Conservation (phyloP, 2,888 invertebrate genomes). For the Glomeris marginata region DNA sequence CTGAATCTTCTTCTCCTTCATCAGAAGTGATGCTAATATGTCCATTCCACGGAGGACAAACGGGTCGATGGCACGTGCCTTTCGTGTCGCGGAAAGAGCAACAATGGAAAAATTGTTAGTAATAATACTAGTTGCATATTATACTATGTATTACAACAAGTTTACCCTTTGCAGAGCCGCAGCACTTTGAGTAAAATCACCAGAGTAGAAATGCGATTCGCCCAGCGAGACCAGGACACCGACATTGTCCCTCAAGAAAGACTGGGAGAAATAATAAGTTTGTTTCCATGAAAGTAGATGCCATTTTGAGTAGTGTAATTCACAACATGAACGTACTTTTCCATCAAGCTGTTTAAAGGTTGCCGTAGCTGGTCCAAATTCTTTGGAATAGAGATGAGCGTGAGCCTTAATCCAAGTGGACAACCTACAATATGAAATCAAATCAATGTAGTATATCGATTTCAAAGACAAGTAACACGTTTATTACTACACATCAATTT, state of each 20-base stretch:
- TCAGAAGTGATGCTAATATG: slow-evolving; percentile 44
- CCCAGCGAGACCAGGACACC: slow-evolving; percentile 51
- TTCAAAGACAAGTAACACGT: no score
- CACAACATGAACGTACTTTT: slow-evolving; percentile 27
- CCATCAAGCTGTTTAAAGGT: slow-evolving; percentile 12
- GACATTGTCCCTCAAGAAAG: slow-evolving; percentile 49
- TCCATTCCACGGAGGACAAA: slow-evolving; percentile 45
- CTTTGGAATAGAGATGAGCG: slow-evolving; percentile 46
- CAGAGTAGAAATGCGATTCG: slow-evolving; percentile 53
- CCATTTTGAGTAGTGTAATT: no score
- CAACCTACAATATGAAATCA: no score
- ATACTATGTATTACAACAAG: slow-evolving; percentile 10
- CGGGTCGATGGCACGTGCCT: slow-evolving; percentile 40
- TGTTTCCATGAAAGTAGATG: no score
- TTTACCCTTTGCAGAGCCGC: slow-evolving; percentile 31
- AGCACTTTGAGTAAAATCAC: slow-evolving; percentile 50
- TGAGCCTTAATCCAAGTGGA: slow-evolving; percentile 35
- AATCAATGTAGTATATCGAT: no score
- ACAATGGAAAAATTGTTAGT: no score
- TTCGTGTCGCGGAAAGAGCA: slow-evolving; percentile 1
- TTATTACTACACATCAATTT: no score
- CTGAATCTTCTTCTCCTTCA: slow-evolving; percentile 40
- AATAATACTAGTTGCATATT: no score
- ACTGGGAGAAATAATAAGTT: slow-evolving; percentile 19
- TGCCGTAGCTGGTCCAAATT: slow-evolving; percentile 49